Percentiles rank a stretch among this genome's conserved stretches.
Evolutionary conservation across 2,113 vertebrate species (phyloP).

Genomic region (Lipophrys pholis): DNA sequence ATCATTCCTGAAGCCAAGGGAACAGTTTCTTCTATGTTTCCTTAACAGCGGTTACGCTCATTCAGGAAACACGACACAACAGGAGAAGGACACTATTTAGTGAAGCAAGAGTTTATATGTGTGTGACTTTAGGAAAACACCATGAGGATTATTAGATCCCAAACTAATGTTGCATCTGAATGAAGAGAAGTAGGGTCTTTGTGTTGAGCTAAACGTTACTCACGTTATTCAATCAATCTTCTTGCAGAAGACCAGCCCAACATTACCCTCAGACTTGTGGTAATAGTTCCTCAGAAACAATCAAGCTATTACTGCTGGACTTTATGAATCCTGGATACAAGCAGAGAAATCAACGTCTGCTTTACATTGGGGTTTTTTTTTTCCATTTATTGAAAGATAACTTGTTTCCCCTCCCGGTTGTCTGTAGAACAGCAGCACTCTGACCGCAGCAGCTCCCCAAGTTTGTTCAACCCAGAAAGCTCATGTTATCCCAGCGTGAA

Average conservation of each 20-base stretch:
- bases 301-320: slow-evolving; percentile 41
- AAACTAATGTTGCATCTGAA: background rate
- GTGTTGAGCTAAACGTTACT: background rate
- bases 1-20: too few relatives aligned
- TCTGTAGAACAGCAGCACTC: background rate
- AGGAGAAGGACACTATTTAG: background rate
- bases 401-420: too few relatives aligned
- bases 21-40: background rate
- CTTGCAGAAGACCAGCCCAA: slow-evolving; percentile 9
- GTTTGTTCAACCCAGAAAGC: background rate
- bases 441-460: background rate
- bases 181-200: slow-evolving; percentile 4
- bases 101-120: background rate
- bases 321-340: slow-evolving; percentile 11
- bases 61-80: background rate
- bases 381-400: too few relatives aligned
- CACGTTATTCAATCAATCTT: slow-evolving; percentile 12
- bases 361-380: background rate
- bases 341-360: background rate
- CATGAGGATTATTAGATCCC: background rate
- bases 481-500: background rate
- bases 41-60: background rate
- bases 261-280: slow-evolving; percentile 15
- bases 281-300: slow-evolving; percentile 27
- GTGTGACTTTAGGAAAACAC: background rate